Percentiles rank a stretch among this genome's conserved stretches.
Evolutionary conservation across 2,113 vertebrate genomes (phyloP).

Genomic region (Capricornis sumatraensis): DNA sequence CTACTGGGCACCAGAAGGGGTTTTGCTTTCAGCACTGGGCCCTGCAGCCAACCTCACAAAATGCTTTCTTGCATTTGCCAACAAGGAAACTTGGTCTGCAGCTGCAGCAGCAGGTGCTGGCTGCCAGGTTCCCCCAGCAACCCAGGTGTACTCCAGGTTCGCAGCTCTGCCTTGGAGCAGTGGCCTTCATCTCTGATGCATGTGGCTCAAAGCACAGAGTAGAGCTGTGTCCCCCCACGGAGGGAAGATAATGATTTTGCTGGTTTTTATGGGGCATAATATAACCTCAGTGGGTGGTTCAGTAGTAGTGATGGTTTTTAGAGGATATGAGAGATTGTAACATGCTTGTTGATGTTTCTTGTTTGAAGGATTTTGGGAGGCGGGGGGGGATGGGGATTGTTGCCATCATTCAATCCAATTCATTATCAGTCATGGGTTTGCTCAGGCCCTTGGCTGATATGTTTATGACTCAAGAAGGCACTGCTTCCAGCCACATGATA

Average conservation of each 20-base stretch:
- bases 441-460: neutral
- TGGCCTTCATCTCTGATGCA: neutral
- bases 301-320: neutral
- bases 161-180: slow-evolving; percentile 35
- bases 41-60: slow-evolving; percentile 54
- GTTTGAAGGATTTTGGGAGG: neutral
- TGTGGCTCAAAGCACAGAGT: neutral
- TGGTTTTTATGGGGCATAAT: slow-evolving; percentile 48
- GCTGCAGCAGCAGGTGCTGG: slow-evolving; percentile 64
- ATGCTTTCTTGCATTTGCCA: slow-evolving; percentile 63
- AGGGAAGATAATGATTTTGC: slow-evolving; percentile 38
- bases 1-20: slow-evolving; percentile 26
- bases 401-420: neutral
- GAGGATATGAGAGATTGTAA: neutral
- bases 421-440: neutral
- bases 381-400: neutral
- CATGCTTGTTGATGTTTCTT: neutral
- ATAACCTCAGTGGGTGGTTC: slow-evolving; percentile 34
- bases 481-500: neutral
- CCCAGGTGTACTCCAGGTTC: slow-evolving; percentile 70
- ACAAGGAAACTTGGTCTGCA: slow-evolving; percentile 42
- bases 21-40: neutral
- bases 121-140: slow-evolving; percentile 70
- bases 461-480: neutral
- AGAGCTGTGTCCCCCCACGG: neutral